Evolutionary conservation across 1,140 invertebrate species (phyloP).

Genomic region (Cyclargus thomasi): DNA sequence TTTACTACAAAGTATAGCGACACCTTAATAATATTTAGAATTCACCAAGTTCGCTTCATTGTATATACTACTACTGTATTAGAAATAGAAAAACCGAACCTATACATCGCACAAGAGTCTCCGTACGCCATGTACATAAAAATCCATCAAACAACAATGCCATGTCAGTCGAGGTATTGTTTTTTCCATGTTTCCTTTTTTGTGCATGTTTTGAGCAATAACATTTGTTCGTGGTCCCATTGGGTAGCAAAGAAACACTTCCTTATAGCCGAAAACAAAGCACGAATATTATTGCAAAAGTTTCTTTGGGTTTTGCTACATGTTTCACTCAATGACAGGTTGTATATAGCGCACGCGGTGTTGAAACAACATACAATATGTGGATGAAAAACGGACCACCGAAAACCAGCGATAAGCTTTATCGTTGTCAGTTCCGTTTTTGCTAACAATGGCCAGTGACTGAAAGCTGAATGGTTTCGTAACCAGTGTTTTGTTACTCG

Average conservation of each 20-base stretch:
- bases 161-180: neutral
- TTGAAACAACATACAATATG: slow-evolving; percentile 5
- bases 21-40: neutral
- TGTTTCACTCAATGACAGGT: slow-evolving; percentile 10
- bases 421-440: slow-evolving; percentile 7
- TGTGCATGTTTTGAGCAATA: neutral
- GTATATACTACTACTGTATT: too few species aligned
- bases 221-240: neutral
- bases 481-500: slow-evolving; percentile 5
- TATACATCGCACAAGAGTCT: neutral
- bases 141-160: neutral
- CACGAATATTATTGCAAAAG: neutral
- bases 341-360: neutral
- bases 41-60: neutral
- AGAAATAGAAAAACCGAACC: too few species aligned
- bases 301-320: neutral
- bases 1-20: neutral
- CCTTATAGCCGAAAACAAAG: neutral
- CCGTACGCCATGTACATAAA: neutral
- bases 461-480: slow-evolving; percentile 9
- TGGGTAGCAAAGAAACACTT: too few species aligned
- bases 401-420: slow-evolving; percentile 13
- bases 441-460: slow-evolving; percentile 3
- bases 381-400: slow-evolving; percentile 11
- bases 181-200: neutral